Base-by-base conservation (phyloP, 2,797 vertebrate species). In the Steatocranus sp. region DNA sequence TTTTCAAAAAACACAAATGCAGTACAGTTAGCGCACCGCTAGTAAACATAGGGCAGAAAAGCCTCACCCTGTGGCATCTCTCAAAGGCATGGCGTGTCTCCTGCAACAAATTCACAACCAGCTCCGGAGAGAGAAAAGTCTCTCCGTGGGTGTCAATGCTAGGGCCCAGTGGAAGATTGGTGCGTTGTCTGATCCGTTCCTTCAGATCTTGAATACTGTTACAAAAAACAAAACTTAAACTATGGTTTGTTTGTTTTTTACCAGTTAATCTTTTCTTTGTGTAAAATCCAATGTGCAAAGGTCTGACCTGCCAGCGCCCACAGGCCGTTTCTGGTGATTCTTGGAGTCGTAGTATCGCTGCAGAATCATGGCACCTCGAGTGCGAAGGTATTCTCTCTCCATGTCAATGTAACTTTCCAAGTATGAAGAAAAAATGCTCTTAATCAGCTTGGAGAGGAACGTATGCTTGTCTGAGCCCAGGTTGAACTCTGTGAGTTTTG, bases 311-410 rank as follows among this genome's bases (percentile, higher is more conserved):
- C 98, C 98, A 27, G 97, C 95, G 83, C 98, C 98, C 84, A 99
- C 96, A 8, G 96, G 95, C 81, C 99, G 97, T 95, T 99, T 99
- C 85, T 99, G 99, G 95, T 99, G 99, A 94, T 99, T 99, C 96
- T 99, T 99, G 58, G 98, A 99, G 94, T 99, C 98, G n/a, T 99
- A 99, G 95, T 97, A 99, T 80, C 98, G 97, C 84, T 99, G 99
- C 43, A 99, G 96, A 91, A 99, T 99, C 96, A 96, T 95, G 74
- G 97, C 95, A 83, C 98, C 98, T 87, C 99, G 97, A 58, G 94
- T 97, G 94, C 97, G 98, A 88, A 99, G 96, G 94, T 99, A 99
- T 54, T 98, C 97, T 61, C 96, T 97, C 94, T 99, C 99, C 94
- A 98, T 97, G 86, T 99, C 97, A 82, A 99, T 98, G 95, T 99